These are phyloP conservation scores for Lophius americanus DNA, from an alignment of 2,797 vertebrate species.

Conservation along the genomic window DNA sequence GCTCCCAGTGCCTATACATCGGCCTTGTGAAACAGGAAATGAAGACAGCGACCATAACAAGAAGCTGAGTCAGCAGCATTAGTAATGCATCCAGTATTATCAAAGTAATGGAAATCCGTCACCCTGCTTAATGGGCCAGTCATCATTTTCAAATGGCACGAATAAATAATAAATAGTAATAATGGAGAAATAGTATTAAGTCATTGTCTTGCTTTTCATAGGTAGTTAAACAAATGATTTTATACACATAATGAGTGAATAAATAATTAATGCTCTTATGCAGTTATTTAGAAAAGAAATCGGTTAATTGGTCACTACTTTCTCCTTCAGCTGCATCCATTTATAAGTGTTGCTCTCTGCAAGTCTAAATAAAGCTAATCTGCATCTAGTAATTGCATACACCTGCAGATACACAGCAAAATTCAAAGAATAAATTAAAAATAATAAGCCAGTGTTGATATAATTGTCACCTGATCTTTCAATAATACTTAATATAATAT, in stretches of 20 bases:
- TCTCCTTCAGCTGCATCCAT: background rate
- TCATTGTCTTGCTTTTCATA: background rate
- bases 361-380: constrained; percentile 21
- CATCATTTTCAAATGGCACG: constrained; percentile 51
- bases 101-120: constrained; percentile 70
- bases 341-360: constrained; percentile 14
- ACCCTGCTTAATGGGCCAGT: constrained; percentile 53
- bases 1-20: constrained; percentile 75
- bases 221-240: constrained; percentile 19
- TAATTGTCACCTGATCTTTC: too few species aligned
- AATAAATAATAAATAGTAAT: constrained; percentile 3
- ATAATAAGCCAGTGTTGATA: too few species aligned
- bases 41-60: constrained; percentile 78
- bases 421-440: too few species aligned
- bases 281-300: background rate
- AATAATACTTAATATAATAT: too few species aligned
- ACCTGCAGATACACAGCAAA: too few species aligned
- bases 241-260: background rate
- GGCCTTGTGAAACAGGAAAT: constrained; percentile 75
- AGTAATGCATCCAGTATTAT: constrained; percentile 67
- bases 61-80: constrained; percentile 81
- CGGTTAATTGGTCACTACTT: background rate
- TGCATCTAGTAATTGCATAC: too few species aligned
- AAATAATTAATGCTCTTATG: too few species aligned
- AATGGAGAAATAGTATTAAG: constrained; percentile 13